Evolutionary conservation across 2,888 invertebrate genomes (phyloP), one percentile per base, ranked within the genome.

Genomic region (Pollenia labialis): DNA sequence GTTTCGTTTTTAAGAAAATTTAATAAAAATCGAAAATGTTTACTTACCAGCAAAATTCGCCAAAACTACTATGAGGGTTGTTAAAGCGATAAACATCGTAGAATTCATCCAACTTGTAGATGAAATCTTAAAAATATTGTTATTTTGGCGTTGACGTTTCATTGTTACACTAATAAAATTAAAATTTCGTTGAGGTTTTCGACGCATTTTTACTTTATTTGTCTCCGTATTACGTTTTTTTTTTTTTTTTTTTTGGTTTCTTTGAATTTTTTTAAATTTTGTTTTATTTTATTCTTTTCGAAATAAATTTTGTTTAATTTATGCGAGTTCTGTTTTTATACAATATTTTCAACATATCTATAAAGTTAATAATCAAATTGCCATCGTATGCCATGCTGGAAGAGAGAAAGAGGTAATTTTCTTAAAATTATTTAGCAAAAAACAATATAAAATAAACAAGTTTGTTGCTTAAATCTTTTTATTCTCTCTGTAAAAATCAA

Each of bases 21-120:
- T 6, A 58, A 42, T 11, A 1, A 16, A 62, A 69, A 40, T 2
- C 46, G 0, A n/a, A 44, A 46, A 2, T 42, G 4, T 72, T 44
- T 64, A 85, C 87, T 88, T 68, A 88, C 88, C 87, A 64, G 76
- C 86, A 58, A 68, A 54, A 56, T 79, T 71, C 16, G 72, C 56
- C 82, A 85, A 62, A 42, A 83, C 10, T 58, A 71, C 32, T 50
- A 85, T n/a, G 11, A 82, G n/a, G 11, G 54, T 68, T 66, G 74
- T 46, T 62, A 84, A 71, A 46, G 64, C 16, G 44, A 62, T 66
- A 40, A 72, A 10, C 46, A 83, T 72, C 81, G 46, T 66, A 23
- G 79, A 62, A 52, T 48, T 81, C 52, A 69, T 77, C 69, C 81
- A 69, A 58, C 52, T 81, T n/a, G 18, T 46, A 56, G 56, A 32